Evolutionary conservation across 2,113 vertebrate species (phyloP), one percentile per base, ranked within the genome.

Genomic region (Sander vitreus): DNA sequence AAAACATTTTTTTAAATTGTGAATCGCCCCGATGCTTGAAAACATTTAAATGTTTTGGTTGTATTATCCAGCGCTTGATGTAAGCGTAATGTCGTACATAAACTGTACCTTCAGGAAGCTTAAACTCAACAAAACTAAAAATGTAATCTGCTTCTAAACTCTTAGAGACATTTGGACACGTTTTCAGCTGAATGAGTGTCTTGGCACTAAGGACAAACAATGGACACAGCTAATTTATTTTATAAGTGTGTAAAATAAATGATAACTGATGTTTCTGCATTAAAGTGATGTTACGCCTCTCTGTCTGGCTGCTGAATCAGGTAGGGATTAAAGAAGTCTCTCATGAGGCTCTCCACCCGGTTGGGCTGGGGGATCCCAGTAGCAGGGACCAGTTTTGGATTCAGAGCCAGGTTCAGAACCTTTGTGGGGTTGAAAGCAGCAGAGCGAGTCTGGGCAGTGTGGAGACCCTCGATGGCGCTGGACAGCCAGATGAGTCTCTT

Each of bases 401-500:
- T 77, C 51, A 85, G 74, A 10, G 59, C 76, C 66, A 73, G 58
- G 65, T 70, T 68, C 48, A 82, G 63, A 65, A 73, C 2, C 65
- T 76, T 82, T 1, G 67, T 11, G 1, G 84, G 88, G 25, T 14
- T 59, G 33, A 83, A 63, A 11, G 51, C 18, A 3, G 85, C 25
- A 0, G 91, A 76, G 23, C 90, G 92, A 3, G 88, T 79, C 74
- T 93, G 92, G 33, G 96, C 95, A 0, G 95, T 96, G 92, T 97
- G 96, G 67, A 96, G 94, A 0, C 93, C 94, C 3, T 95, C 94
- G 8, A 95, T 93, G 74, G 93, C 93, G 0, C 94, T 94, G 2
- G 94, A 96, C 23, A 96, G 93, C 96, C 96, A 96, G 88, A 94
- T 93, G 62, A 96, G 87, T 5, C 96, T 92, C 91, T 96, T 96